Conservation (phyloP, 2,113 vertebrate genomes). For the Saguinus imperator region DNA sequence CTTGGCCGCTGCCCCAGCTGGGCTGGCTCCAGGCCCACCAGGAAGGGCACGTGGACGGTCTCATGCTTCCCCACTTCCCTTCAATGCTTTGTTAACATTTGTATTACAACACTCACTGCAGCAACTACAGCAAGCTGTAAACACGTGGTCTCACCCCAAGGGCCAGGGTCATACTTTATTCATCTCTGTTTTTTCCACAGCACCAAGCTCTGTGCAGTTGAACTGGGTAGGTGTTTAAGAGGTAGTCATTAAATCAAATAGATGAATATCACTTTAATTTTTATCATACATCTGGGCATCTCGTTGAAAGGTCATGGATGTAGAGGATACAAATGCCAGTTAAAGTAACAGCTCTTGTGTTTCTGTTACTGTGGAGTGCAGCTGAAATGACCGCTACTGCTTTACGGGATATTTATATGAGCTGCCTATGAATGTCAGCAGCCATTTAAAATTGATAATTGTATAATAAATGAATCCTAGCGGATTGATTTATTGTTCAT, state of each 20-base stretch:
- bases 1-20: background rate
- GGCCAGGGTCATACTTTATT: background rate
- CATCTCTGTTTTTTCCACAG: background rate
- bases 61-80: background rate
- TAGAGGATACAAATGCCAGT: background rate
- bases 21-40: background rate
- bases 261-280: background rate
- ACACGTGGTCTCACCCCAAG: background rate
- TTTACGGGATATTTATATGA: background rate
- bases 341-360: background rate
- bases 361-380: background rate
- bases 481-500: background rate
- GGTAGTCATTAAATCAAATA: background rate
- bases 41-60: background rate
- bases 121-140: background rate
- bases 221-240: background rate
- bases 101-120: background rate
- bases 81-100: background rate
- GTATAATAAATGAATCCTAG: background rate
- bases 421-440: background rate
- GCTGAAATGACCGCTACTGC: slow-evolving; percentile 23
- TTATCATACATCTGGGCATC: slow-evolving; percentile 3
- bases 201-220: background rate
- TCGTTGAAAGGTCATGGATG: slow-evolving; percentile 11
- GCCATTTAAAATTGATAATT: background rate